Evolutionary conservation across 2,113 vertebrate species (phyloP).

Genomic region (Cervus canadensis): DNA sequence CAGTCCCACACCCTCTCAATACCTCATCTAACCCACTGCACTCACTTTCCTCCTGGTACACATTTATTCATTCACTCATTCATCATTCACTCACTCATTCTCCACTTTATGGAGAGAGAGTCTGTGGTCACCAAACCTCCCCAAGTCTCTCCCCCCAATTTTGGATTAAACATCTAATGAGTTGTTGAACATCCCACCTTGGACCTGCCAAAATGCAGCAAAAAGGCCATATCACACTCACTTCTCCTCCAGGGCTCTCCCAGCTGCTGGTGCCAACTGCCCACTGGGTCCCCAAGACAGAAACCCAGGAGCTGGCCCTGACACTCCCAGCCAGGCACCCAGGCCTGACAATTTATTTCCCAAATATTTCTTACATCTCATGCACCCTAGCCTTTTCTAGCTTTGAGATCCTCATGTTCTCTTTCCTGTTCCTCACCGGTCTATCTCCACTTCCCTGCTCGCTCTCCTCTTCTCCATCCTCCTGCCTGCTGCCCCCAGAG

Average conservation of each 20-base stretch:
- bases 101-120: not conserved
- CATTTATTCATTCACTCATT: not conserved
- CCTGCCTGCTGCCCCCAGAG: not conserved
- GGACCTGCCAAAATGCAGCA: not conserved
- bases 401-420: not conserved
- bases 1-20: not conserved
- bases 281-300: no score
- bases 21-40: not conserved
- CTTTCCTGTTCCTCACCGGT: not conserved
- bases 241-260: not conserved
- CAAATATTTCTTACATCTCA: not conserved
- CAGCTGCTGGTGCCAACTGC: not conserved
- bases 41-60: not conserved
- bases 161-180: not conserved
- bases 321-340: not conserved
- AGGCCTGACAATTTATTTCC: not conserved
- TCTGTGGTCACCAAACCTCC: not conserved
- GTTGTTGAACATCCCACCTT: not conserved
- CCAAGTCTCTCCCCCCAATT: not conserved
- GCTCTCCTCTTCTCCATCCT: not conserved
- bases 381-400: not conserved
- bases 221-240: not conserved
- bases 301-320: not conserved
- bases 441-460: fast-evolving
- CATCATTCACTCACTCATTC: not conserved